Evolutionary conservation across 2,797 vertebrate species (phyloP), one percentile per base, ranked within the genome.

Genomic region (Oryzias dopingdopingensis): DNA sequence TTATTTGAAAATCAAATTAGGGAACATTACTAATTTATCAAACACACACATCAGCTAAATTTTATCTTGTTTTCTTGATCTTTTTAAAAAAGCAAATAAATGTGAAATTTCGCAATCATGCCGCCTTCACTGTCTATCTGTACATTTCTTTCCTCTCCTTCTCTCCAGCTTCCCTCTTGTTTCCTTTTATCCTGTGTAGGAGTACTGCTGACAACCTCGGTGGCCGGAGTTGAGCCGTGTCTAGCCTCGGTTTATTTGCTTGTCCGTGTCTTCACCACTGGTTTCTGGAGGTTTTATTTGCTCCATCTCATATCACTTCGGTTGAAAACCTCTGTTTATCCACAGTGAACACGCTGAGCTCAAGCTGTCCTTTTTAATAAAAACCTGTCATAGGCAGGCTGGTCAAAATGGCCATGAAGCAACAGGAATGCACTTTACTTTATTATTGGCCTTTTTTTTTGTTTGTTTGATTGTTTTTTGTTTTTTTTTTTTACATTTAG

Each of bases 211-310:
- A 79, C 78, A 67, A 47, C 68, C 76, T 83, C 71, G 65, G 72
- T 53, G 45, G 60, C 74, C 72, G 51, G 45, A 37, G 59, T 65
- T 15, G 52, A 56, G 67, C 66, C 14, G 16, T 29, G 53, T 66
- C 77, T 73, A 61, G 68, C 72, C 66, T 68, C 45, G 6, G 64
- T 77, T 80, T 85, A 71, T 86, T 87, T 83, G 78, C 72, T 72
- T 70, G 68, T 52, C 65, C 56, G 2, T 69, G 70, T 74, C 65
- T 65, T 78, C 70, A 43, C 75, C 13, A 20, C 32, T 43, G 62
- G 57, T 81, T 83, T 79, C 62, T 74, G 64, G 77, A 61, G 73
- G 65, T 74, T 65, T 74, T 74, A 72, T 84, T 77, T 79, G 76
- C 79, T 88, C 74, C 59, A 60, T 62, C 68, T 78, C 69, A 71